A percentile compares a stretch with the other conserved stretches of the same genome.
Evolutionary conservation across 2,888 invertebrate species (phyloP).

Genomic region (Diplazon laetatorius): DNA sequence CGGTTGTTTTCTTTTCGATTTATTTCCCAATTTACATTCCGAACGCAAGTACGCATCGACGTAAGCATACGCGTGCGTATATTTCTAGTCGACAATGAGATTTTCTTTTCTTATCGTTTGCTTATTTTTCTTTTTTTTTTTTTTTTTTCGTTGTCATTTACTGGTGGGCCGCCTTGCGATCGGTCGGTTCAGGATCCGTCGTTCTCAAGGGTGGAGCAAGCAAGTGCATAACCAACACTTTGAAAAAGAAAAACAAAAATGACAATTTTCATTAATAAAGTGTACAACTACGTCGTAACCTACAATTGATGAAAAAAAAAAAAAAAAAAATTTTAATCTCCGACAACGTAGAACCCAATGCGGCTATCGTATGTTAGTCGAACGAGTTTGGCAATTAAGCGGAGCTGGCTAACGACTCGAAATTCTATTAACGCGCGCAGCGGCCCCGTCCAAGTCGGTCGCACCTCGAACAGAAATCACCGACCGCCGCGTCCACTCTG

Average conservation of each 20-base stretch:
- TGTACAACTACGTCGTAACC: not conserved
- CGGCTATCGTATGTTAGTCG: not conserved
- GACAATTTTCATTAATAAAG: slow-evolving; percentile 69
- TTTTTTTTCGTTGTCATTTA: slow-evolving; percentile 66
- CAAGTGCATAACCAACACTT: slow-evolving; percentile 80
- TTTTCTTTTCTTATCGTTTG: slow-evolving; percentile 14
- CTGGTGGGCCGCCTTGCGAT: slow-evolving; percentile 77
- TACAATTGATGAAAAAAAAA: not conserved
- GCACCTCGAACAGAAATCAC: not conserved
- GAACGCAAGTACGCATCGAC: slow-evolving; percentile 2
- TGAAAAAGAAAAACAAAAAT: slow-evolving; percentile 69
- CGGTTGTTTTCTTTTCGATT: slow-evolving; percentile 47
- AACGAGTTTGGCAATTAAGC: slow-evolving; percentile 14
- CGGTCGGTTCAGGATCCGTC: slow-evolving; percentile 79
- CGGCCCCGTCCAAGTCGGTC: slow-evolving; percentile 8
- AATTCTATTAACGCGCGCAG: slow-evolving; percentile 14
- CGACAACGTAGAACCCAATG: not conserved
- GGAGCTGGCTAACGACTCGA: slow-evolving; percentile 27
- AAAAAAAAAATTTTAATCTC: not conserved
- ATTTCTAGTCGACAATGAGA: slow-evolving; percentile 29
- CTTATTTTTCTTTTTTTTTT: slow-evolving; percentile 63
- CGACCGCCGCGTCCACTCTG: not conserved
- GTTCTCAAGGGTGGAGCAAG: slow-evolving; percentile 78
- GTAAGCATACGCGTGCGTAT: slow-evolving; percentile 20
- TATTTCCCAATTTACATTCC: slow-evolving; percentile 24